Evolutionary conservation across 1,140 invertebrate genomes (phyloP).

Genomic region (Brachionus sp.): DNA sequence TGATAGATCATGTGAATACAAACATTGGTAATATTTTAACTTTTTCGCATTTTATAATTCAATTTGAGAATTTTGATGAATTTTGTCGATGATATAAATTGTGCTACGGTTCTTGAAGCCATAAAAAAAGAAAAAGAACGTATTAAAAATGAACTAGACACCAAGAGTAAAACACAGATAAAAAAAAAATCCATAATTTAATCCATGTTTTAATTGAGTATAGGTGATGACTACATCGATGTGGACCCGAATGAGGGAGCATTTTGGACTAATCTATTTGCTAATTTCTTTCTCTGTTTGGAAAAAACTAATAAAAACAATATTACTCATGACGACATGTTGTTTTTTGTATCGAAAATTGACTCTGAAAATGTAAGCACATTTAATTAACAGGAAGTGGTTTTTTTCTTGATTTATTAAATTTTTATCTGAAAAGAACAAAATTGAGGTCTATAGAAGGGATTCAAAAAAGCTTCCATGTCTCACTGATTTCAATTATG

Average conservation of each 20-base stretch:
- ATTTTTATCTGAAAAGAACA: slow-evolving; percentile 56
- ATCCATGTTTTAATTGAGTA: neutral
- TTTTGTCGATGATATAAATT: slow-evolving; percentile 27
- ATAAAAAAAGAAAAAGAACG: slow-evolving; percentile 37
- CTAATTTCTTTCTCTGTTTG: slow-evolving; percentile 86
- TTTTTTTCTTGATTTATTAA: slow-evolving; percentile 43
- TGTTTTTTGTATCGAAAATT: slow-evolving; percentile 75
- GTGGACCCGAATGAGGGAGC: slow-evolving; percentile 65
- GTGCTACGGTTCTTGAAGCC: slow-evolving; percentile 26
- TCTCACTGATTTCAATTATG: slow-evolving; percentile 81
- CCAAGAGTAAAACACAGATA: neutral
- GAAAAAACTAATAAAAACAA: slow-evolving; percentile 64
- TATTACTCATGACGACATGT: slow-evolving; percentile 82
- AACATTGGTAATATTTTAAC: neutral
- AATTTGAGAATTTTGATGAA: slow-evolving; percentile 13
- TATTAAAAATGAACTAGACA: neutral
- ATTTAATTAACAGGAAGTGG: too few relatives aligned
- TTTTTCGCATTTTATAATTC: slow-evolving; percentile 11
- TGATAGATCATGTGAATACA: neutral
- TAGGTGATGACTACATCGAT: neutral
- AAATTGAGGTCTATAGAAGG: slow-evolving; percentile 76
- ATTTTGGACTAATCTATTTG: slow-evolving; percentile 93
- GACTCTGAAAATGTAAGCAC: neutral
- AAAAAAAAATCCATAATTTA: neutral
- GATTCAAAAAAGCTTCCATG: slow-evolving; percentile 92